Base-by-base conservation (phyloP, 2,797 vertebrate species). In the Mormyrus hasselquistii region DNA sequence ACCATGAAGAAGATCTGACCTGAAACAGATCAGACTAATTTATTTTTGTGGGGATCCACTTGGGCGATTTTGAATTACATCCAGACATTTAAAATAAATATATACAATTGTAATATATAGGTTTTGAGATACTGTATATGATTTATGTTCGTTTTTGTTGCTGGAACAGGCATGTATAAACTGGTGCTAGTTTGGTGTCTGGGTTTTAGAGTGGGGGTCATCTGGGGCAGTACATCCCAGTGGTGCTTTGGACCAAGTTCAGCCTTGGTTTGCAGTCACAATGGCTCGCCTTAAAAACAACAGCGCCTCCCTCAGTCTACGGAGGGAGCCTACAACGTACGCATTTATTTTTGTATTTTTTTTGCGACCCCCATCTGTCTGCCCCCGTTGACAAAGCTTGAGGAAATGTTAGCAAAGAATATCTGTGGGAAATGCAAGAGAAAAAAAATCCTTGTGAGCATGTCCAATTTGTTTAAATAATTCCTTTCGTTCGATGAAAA, bases 371-470 rank as follows among this genome's bases (percentile, higher is more conserved):
- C 38, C 29, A 34, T 47, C 16, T 9, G 44, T 29, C 73, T 57
- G 34, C 41, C 55, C 88, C 52, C 53, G 1, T 85, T 47, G 22
- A 85, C 44, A 85, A n/a, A 85, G 83, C 47, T 34, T 34, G 47
- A 53, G 50, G 76, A 41, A 47, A 85, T 53, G 25, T 86, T 86
- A 89, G 85, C 22, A 29, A 87, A 90, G 89, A 19, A 19, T 16
- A 55, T 88, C 86, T 87, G 12, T 79, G 87, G 76, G 49, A 52
- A 2, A 44, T 52, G 50, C 86, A 88, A n/a, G 76, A 25, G 47
- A 59, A 47, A 29, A n/a, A 52, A 19, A 50, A 22, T 38, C 38
- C 86, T 2, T 49, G 7, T 65, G 59, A 19, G 59, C 59, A 47
- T 87, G 55, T 49, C 59, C 22, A 69, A 4, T 69, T 50, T 65